Conservation (phyloP, 2,888 invertebrate genomes). For the Ophonus ardosiacus region DNA sequence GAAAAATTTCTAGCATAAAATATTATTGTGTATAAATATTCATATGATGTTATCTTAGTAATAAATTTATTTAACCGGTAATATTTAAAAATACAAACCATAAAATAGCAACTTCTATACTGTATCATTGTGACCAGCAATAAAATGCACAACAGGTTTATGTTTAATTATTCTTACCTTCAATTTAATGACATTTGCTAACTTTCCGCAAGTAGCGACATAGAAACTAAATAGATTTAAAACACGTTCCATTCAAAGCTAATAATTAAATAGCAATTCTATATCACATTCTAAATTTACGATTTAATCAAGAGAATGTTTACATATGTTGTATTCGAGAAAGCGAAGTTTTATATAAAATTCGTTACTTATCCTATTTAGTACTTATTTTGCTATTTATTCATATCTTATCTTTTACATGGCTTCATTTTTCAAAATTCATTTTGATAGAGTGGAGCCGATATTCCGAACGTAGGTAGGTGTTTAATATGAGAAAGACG, state of each 20-base stretch:
- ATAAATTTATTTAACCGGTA: background rate
- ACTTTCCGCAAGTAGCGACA: slow-evolving; percentile 23
- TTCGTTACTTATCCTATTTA: slow-evolving; percentile 6
- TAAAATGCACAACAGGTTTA: slow-evolving; percentile 34
- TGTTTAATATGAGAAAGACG: too few relatives aligned
- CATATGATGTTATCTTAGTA: background rate
- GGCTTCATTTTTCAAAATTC: too few relatives aligned
- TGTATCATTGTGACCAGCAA: slow-evolving; percentile 16
- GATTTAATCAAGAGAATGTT: slow-evolving; percentile 42
- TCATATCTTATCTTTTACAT: too few relatives aligned
- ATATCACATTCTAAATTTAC: slow-evolving; percentile 30
- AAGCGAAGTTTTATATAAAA: slow-evolving; percentile 17
- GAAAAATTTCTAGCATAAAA: too few relatives aligned
- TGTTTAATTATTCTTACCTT: slow-evolving; percentile 43
- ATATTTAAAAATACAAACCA: too few relatives aligned
- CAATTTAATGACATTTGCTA: slow-evolving; percentile 46
- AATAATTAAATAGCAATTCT: slow-evolving; percentile 50
- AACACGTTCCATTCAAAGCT: slow-evolving; percentile 39
- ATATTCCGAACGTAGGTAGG: too few relatives aligned
- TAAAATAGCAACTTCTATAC: too few relatives aligned
- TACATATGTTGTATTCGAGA: slow-evolving; percentile 24
- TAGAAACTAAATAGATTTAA: slow-evolving; percentile 34
- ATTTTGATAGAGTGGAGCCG: too few relatives aligned
- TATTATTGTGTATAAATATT: too few relatives aligned
- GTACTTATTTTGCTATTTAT: background rate